phyloP scores from a whole-genome alignment of 2,113 vertebrate genomes.

The Epinephelus fuscoguttatus region DNA sequence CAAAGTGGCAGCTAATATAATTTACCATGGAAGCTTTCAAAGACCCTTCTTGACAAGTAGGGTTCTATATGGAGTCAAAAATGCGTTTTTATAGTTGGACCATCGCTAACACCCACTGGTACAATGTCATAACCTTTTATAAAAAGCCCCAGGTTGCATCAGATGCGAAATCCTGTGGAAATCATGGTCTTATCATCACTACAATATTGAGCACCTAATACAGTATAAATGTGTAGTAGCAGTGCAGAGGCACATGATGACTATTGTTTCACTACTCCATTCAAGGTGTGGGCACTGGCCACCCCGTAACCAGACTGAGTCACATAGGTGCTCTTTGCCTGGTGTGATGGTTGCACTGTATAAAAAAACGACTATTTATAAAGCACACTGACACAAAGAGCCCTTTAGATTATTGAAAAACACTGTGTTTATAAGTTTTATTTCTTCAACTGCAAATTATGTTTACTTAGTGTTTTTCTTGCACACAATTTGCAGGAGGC shows the following conservation, averaged over 20 bases:
- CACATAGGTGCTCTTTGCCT: slow-evolving; percentile 14
- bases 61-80: not conserved
- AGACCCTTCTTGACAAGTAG: not conserved
- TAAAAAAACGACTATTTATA: not conserved
- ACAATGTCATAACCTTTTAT: not conserved
- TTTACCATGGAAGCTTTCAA: not conserved
- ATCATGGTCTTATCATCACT: not conserved
- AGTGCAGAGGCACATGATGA: slow-evolving; percentile 50
- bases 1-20: slow-evolving; percentile 10
- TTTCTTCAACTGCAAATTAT: not conserved
- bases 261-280: slow-evolving; percentile 33
- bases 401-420: not conserved
- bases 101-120: not conserved
- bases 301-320: slow-evolving; percentile 41
- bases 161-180: not conserved
- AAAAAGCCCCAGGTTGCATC: not conserved
- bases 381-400: slow-evolving; percentile 9
- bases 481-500: not conserved
- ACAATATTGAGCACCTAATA: not conserved
- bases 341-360: slow-evolving; percentile 6
- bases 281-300: slow-evolving; percentile 49
- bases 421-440: not conserved
- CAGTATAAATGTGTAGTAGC: slow-evolving; percentile 15
- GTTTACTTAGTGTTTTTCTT: not conserved
- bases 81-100: not conserved